Evolutionary conservation across 1,140 invertebrate species (phyloP).

Genomic region (Macrotrachela quadricornifera): DNA sequence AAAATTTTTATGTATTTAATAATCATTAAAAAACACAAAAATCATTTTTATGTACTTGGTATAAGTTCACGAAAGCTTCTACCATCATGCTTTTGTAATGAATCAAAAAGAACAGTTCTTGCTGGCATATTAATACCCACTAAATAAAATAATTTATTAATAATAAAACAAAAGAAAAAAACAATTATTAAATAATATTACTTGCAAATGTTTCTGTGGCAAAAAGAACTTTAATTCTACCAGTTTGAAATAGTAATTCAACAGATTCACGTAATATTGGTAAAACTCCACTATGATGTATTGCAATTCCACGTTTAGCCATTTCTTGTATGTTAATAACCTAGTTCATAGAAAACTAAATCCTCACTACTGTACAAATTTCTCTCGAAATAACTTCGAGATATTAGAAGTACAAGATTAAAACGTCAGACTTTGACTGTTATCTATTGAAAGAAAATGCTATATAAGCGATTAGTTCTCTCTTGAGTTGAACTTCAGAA

Average conservation of each 20-base stretch:
- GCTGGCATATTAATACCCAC: conserved; percentile 99
- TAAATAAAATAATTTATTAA: conserved; percentile 96
- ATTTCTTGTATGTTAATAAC: conserved; percentile 49
- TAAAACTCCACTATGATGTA: conserved; percentile 89
- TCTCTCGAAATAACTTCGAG: too few relatives aligned
- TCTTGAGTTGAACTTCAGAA: too few relatives aligned
- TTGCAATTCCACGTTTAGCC: conserved; percentile 65
- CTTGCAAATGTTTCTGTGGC: conserved; percentile 8
- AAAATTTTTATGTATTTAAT: conserved; percentile 35
- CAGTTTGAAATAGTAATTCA: conserved; percentile 78
- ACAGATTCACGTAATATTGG: conserved; percentile 93
- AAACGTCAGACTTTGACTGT: too few relatives aligned
- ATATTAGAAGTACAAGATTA: too few relatives aligned
- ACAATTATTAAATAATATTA: neutral
- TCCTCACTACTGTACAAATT: too few relatives aligned
- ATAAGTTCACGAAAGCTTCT: conserved; percentile 44
- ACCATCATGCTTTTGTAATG: conserved; percentile 73
- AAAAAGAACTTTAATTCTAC: conserved; percentile 52
- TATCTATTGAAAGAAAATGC: too few relatives aligned
- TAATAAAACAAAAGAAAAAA: conserved; percentile 56
- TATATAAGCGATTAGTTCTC: too few relatives aligned
- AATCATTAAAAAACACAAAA: too few relatives aligned
- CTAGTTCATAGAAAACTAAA: conserved; percentile 18
- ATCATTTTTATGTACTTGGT: conserved; percentile 44
- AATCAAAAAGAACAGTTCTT: conserved; percentile 79